Evolutionary conservation across 2,888 invertebrate genomes (phyloP).

Genomic region (Alitta virens): DNA sequence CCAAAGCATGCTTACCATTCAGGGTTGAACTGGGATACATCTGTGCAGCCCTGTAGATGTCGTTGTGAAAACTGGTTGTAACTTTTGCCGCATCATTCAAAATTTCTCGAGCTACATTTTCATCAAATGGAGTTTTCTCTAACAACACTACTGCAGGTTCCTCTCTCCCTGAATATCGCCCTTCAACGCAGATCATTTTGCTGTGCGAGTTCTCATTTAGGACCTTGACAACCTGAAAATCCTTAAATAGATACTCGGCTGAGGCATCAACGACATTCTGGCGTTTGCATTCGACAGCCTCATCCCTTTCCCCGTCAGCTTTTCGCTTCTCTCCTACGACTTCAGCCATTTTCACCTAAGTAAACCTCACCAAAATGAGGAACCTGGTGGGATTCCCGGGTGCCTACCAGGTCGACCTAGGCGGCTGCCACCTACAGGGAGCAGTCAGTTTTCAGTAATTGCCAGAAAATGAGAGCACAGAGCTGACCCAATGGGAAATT

Average conservation of each 20-base stretch:
- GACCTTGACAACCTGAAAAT: conserved; percentile 14
- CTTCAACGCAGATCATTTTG: conserved; percentile 12
- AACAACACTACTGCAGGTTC: conserved; percentile 50
- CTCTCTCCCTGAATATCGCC: conserved; percentile 14
- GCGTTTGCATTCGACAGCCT: too few relatives aligned
- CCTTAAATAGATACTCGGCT: background rate
- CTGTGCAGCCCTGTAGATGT: conserved; percentile 51
- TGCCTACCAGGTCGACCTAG: too few relatives aligned
- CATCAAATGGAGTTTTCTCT: conserved; percentile 51
- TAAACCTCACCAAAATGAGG: too few relatives aligned
- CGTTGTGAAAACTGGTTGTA: conserved; percentile 46
- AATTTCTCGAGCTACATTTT: conserved; percentile 30
- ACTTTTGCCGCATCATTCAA: conserved; percentile 32
- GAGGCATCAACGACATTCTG: too few relatives aligned
- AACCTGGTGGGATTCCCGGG: too few relatives aligned
- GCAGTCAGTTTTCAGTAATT: too few relatives aligned
- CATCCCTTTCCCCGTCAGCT: too few relatives aligned
- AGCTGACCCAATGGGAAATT: too few relatives aligned
- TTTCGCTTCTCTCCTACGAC: too few relatives aligned
- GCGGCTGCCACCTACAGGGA: too few relatives aligned
- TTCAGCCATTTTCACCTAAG: too few relatives aligned
- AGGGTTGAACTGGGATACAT: conserved; percentile 33
- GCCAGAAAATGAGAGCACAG: too few relatives aligned
- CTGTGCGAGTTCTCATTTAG: conserved; percentile 17
- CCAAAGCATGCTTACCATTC: conserved; percentile 40